Evolutionary conservation across 2,888 invertebrate species (phyloP).

Genomic region (Epistrophe eligans): DNA sequence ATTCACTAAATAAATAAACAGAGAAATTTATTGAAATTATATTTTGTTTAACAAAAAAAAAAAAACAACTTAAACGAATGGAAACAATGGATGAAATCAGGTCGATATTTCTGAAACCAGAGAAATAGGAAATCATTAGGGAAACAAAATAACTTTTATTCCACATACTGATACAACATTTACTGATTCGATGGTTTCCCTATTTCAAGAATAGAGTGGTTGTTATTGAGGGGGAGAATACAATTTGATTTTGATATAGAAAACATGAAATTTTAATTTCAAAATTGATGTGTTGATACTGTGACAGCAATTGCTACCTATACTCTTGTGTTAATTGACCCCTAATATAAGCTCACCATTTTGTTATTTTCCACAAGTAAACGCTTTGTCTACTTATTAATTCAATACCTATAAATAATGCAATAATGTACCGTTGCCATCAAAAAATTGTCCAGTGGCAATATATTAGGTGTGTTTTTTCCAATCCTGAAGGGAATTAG

Average conservation of each 20-base stretch:
- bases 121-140: background rate
- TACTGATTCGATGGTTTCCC: background rate
- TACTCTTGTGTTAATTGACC: background rate
- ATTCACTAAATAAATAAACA: constrained; percentile 16
- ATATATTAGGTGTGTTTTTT: too few relatives aligned
- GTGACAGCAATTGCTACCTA: background rate
- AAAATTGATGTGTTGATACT: background rate
- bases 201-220: too few relatives aligned
- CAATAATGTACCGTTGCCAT: too few relatives aligned
- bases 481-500: too few relatives aligned
- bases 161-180: background rate
- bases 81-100: background rate
- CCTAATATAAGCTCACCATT: too few relatives aligned
- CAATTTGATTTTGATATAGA: background rate
- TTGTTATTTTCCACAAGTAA: too few relatives aligned
- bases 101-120: background rate
- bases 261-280: background rate
- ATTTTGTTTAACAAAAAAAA: background rate
- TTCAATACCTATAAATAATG: too few relatives aligned
- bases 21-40: constrained; percentile 21
- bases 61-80: background rate
- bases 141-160: background rate
- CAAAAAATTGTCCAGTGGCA: too few relatives aligned
- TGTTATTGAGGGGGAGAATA: too few relatives aligned
- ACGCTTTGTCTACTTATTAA: too few relatives aligned